Evolutionary conservation across 2,797 vertebrate genomes (phyloP).

Genomic region (Borostomias antarcticus): DNA sequence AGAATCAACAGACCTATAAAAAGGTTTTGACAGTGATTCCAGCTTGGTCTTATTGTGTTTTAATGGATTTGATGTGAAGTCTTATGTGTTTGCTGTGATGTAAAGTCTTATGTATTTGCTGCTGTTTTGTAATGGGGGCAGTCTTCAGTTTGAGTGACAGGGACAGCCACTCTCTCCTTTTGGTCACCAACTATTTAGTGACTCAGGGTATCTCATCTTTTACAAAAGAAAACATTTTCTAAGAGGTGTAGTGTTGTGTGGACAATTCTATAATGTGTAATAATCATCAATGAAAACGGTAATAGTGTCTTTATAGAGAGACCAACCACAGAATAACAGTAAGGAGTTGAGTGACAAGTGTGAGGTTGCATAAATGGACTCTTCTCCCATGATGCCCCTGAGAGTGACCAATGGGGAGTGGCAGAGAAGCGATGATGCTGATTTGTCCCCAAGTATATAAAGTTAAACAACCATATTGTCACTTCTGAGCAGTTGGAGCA

Average conservation of each 20-base stretch:
- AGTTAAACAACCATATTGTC: constrained; percentile 78
- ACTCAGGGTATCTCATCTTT: neutral
- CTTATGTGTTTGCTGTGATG: constrained; percentile 31
- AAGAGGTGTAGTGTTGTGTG: neutral
- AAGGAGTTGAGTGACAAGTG: constrained; percentile 65
- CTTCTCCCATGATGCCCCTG: constrained; percentile 71
- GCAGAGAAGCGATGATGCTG: constrained; percentile 61
- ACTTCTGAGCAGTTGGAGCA: constrained; percentile 95
- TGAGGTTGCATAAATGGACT: constrained; percentile 72
- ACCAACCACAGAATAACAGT: constrained; percentile 64
- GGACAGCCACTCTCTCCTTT: constrained; percentile 64
- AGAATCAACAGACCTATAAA: neutral
- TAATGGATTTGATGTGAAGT: neutral
- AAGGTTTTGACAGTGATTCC: neutral
- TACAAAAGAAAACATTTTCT: neutral
- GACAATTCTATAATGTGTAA: neutral
- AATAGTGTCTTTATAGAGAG: neutral
- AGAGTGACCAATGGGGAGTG: constrained; percentile 76
- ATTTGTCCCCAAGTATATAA: constrained; percentile 87
- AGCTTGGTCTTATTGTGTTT: neutral
- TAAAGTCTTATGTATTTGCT: constrained; percentile 34
- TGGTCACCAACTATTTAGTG: constrained; percentile 59
- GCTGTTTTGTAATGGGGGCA: constrained; percentile 24
- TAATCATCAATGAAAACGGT: neutral
- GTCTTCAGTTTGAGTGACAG: constrained; percentile 66